Evolutionary conservation across 1,140 invertebrate species (phyloP).

Genomic region (Paraescarpia echinospica): DNA sequence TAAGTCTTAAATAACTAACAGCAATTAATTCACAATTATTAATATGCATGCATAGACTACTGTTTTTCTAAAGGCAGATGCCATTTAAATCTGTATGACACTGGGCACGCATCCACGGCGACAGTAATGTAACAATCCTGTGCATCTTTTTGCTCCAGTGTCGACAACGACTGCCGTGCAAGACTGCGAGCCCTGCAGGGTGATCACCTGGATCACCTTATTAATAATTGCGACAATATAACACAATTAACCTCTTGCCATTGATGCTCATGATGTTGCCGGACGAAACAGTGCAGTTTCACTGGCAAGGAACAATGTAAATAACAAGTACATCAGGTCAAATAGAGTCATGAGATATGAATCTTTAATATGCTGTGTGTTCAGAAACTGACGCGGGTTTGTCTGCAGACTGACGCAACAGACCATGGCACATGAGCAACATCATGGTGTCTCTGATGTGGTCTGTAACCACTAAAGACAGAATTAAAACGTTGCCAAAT

Average conservation of each 20-base stretch:
- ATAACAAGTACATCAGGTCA: background rate
- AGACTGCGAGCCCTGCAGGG: background rate
- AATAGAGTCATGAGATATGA: background rate
- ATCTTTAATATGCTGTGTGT: background rate
- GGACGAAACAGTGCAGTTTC: background rate
- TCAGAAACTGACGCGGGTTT: background rate
- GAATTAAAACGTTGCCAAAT: background rate
- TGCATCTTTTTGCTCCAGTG: background rate
- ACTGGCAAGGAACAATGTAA: background rate
- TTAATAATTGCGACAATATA: constrained; percentile 6
- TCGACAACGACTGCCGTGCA: background rate
- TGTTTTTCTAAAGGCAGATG: background rate
- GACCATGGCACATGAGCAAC: background rate
- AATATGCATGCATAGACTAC: background rate
- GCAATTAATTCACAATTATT: too few relatives aligned
- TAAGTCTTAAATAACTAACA: too few relatives aligned
- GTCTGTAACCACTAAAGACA: background rate
- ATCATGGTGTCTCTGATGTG: background rate
- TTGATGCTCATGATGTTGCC: background rate
- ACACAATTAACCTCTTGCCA: background rate
- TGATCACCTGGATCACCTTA: background rate
- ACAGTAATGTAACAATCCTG: background rate
- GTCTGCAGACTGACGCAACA: background rate
- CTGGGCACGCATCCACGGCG: background rate
- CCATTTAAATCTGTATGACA: background rate